Percentiles rank a stretch among this genome's conserved stretches.
Conservation (phyloP, 2,797 vertebrate genomes). For the Falco concolor region DNA sequence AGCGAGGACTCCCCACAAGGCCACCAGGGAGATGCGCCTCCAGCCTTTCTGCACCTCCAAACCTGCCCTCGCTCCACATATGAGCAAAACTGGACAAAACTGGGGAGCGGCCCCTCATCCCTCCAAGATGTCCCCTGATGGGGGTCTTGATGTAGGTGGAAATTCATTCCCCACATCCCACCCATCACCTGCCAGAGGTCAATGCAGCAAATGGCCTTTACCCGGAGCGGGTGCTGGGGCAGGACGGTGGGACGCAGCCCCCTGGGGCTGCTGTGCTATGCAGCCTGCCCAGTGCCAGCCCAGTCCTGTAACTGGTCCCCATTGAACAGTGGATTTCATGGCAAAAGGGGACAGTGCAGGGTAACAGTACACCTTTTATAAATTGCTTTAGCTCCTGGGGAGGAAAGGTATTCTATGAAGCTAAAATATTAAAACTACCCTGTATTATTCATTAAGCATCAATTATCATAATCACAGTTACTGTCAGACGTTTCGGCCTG, state of each 20-base stretch:
- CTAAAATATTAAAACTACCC: conserved; percentile 43
- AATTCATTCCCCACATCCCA: neutral
- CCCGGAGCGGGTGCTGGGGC: neutral
- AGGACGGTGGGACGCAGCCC: neutral
- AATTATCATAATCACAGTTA: conserved; percentile 4
- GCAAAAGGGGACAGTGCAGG: neutral
- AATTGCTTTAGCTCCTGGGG: neutral
- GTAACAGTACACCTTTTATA: neutral
- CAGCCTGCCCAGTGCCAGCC: neutral
- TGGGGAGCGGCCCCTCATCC: rapidly evolving
- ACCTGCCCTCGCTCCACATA: rapidly evolving
- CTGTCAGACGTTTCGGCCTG: neutral
- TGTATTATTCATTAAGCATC: conserved; percentile 54
- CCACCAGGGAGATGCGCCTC: no score
- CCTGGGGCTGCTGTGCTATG: neutral
- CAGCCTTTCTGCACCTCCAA: neutral
- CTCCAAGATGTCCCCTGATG: neutral
- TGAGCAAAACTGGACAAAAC: neutral
- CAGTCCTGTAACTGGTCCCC: neutral
- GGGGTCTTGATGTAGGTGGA: neutral
- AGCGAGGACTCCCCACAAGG: neutral
- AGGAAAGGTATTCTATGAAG: neutral
- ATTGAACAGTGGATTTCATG: neutral
- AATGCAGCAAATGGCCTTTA: neutral
- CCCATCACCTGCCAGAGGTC: rapidly evolving